Evolutionary conservation across 2,888 invertebrate genomes (phyloP).

Genomic region (Anarsia innoxiella): DNA sequence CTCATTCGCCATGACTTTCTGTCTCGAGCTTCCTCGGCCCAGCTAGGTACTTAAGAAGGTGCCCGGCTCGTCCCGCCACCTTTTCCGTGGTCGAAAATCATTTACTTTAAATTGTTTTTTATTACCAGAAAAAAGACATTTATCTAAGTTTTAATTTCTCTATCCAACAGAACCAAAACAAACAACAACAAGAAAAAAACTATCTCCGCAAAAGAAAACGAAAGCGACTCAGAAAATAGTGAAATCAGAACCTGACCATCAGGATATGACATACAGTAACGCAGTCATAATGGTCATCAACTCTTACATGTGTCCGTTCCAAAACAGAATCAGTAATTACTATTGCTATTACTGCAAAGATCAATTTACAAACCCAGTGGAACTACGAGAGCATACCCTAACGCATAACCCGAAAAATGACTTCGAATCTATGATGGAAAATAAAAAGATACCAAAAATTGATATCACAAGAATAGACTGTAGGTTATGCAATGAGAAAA

Average conservation of each 20-base stretch:
- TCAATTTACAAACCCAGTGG: slow-evolving; percentile 55
- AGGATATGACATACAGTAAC: slow-evolving; percentile 46
- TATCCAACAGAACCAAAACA: slow-evolving; percentile 1
- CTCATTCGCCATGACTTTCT: too few relatives aligned
- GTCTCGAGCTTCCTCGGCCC: too few relatives aligned
- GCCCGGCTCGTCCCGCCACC: too few relatives aligned
- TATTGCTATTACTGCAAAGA: slow-evolving; percentile 64
- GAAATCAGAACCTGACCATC: slow-evolving; percentile 30
- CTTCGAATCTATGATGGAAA: slow-evolving; percentile 47
- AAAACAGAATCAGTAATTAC: slow-evolving; percentile 54
- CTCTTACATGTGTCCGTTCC: slow-evolving; percentile 57
- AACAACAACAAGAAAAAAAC: background rate
- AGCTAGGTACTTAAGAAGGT: too few relatives aligned
- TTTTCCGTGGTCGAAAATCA: too few relatives aligned
- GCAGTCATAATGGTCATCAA: slow-evolving; percentile 46
- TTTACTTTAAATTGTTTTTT: too few relatives aligned
- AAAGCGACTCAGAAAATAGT: slow-evolving; percentile 23
- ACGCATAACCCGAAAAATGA: slow-evolving; percentile 44
- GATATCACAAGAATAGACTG: slow-evolving; percentile 62
- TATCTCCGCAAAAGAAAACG: slow-evolving; percentile 13
- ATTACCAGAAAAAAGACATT: too few relatives aligned
- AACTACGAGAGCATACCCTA: slow-evolving; percentile 51
- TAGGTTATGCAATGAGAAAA: slow-evolving; percentile 47
- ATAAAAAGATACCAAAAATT: slow-evolving; percentile 58
- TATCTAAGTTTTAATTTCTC: too few relatives aligned